phyloP scores from a whole-genome alignment of 2,888 invertebrate genomes.

The Ferrisia virgata region DNA sequence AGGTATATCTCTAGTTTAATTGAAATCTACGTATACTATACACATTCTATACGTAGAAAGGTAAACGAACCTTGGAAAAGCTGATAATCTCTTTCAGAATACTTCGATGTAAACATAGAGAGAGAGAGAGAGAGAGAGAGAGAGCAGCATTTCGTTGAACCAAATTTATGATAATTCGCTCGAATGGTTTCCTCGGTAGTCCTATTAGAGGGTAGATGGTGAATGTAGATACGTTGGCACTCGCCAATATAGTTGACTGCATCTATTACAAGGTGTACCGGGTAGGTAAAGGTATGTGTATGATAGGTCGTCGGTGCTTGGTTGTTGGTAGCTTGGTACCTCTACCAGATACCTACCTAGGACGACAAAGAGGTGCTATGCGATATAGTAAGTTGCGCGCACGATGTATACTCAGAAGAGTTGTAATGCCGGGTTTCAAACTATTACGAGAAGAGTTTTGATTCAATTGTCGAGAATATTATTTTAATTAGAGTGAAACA shows the following conservation, averaged over 20 bases:
- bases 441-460: not conserved
- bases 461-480: not conserved
- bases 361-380: not conserved
- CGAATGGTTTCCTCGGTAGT: conserved; percentile 23
- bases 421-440: not conserved
- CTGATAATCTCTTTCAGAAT: conserved; percentile 1
- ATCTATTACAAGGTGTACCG: too few relatives aligned
- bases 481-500: conserved; percentile 6
- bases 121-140: too few relatives aligned
- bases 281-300: too few relatives aligned
- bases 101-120: not conserved
- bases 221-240: conserved; percentile 6
- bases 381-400: not conserved
- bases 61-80: conserved; percentile 20
- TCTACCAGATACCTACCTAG: too few relatives aligned
- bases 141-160: conserved; percentile 25
- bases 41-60: too few relatives aligned
- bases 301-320: too few relatives aligned
- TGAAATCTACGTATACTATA: not conserved
- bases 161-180: conserved; percentile 32
- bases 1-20: too few relatives aligned
- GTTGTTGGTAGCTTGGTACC: too few relatives aligned
- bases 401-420: not conserved
- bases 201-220: conserved; percentile 10
- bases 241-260: not conserved